Conservation (phyloP, 1,140 invertebrate species). For the Arctopsyche grandis region DNA sequence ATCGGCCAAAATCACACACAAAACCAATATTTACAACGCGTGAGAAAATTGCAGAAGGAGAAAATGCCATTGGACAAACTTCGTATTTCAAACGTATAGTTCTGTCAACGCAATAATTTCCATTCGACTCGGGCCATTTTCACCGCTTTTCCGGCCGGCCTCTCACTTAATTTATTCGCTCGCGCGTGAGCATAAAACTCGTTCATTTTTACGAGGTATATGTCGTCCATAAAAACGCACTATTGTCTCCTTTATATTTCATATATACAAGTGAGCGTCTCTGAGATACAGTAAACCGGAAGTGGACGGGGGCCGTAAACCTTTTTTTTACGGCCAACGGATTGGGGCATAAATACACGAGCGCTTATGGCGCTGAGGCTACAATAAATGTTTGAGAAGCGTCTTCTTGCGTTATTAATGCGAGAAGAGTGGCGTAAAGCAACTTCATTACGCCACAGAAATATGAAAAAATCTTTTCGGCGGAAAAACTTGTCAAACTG, state of each 20-base stretch:
- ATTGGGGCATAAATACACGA: conserved; percentile 1
- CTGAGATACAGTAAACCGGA: not conserved
- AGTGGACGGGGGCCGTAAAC: conserved; percentile 1
- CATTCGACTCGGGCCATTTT: not conserved
- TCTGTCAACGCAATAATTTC: not conserved
- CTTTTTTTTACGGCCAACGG: conserved; percentile 12
- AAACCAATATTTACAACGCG: conserved; percentile 23
- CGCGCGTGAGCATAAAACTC: conserved; percentile 2
- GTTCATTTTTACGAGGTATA: conserved; percentile 40
- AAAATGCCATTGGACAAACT: not conserved
- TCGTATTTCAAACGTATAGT: not conserved
- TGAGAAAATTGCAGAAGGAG: not conserved
- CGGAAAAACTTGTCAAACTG: no score
- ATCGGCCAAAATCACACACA: not conserved
- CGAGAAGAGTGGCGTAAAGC: not conserved
- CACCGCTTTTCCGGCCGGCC: not conserved
- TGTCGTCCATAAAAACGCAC: conserved; percentile 37
- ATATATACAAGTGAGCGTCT: conserved; percentile 22
- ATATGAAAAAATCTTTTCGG: no score
- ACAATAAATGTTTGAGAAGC: not conserved
- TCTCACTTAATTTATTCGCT: conserved; percentile 51
- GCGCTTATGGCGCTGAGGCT: not conserved
- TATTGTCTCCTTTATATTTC: conserved; percentile 42
- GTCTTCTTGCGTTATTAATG: not conserved
- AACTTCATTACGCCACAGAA: not conserved